A percentile compares a stretch with the other conserved stretches of the same genome.
phyloP scores from a whole-genome alignment of 2,888 invertebrate genomes.

The Nysson spinosus region DNA sequence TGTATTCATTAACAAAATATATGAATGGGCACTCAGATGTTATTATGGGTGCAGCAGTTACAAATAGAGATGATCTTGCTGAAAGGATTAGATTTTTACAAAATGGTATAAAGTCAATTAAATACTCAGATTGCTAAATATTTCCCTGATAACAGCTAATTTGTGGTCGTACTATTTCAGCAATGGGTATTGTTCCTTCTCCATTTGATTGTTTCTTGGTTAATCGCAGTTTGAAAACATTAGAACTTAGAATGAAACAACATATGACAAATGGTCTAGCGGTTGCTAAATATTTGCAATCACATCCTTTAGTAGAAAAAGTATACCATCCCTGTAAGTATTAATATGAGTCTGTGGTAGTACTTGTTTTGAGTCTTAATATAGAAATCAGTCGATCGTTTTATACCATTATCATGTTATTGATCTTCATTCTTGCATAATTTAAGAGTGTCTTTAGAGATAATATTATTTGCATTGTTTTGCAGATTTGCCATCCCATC shows the following conservation, averaged over 20 bases:
- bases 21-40: conserved; percentile 99
- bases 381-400: too few relatives aligned
- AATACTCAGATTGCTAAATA: background rate
- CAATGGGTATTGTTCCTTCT: conserved; percentile 95
- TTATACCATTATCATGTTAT: too few relatives aligned
- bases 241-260: conserved; percentile 93
- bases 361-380: conserved; percentile 4
- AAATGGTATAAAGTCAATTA: conserved; percentile 82
- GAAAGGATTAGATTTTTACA: conserved; percentile 89
- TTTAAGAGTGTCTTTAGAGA: too few relatives aligned
- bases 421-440: background rate
- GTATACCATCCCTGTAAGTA: conserved; percentile 89
- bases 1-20: conserved; percentile 97
- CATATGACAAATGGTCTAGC: conserved; percentile 88
- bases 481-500: conserved; percentile 89
- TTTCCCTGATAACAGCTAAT: background rate
- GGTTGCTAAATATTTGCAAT: conserved; percentile 89
- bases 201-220: conserved; percentile 98
- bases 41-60: conserved; percentile 94
- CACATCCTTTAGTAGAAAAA: conserved; percentile 87
- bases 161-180: conserved; percentile 75
- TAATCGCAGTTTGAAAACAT: conserved; percentile 94
- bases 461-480: background rate
- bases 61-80: conserved; percentile 85
- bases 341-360: conserved; percentile 1